A percentile compares a stretch with the other conserved stretches of the same genome.
These are phyloP conservation scores for Zosterops pallidus DNA, from an alignment of 2,113 vertebrate genomes.

Conservation along the genomic window DNA sequence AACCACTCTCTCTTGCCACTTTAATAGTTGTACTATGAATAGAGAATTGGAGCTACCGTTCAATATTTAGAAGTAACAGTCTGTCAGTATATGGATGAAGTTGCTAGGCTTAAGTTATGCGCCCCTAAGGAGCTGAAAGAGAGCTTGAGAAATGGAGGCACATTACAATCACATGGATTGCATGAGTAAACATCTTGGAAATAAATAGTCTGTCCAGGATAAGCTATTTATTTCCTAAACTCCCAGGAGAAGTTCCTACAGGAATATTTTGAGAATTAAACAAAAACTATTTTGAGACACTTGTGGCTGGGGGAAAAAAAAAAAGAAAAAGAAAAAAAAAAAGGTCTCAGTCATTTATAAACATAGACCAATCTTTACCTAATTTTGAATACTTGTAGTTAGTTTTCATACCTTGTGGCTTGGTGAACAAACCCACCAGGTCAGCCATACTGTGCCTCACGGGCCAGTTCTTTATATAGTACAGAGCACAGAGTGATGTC, in stretches of 20 bases:
- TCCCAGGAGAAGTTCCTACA: slow-evolving; percentile 27
- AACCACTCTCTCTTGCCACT: background rate
- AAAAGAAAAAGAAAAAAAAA: background rate
- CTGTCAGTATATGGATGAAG: slow-evolving; percentile 3
- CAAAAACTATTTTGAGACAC: slow-evolving; percentile 56
- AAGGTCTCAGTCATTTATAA: slow-evolving; percentile 14
- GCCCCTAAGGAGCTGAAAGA: slow-evolving; percentile 49
- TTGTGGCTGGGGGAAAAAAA: background rate
- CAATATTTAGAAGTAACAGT: slow-evolving; percentile 28
- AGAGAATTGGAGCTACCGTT: slow-evolving; percentile 17
- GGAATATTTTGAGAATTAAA: slow-evolving; percentile 57
- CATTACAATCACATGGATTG: slow-evolving; percentile 60
- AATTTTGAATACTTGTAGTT: slow-evolving; percentile 37
- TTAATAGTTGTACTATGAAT: slow-evolving; percentile 42
- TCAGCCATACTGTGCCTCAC: background rate
- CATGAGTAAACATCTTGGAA: slow-evolving; percentile 60
- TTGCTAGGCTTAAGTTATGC: slow-evolving; percentile 37
- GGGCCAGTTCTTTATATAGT: slow-evolving; percentile 18
- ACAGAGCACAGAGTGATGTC: background rate
- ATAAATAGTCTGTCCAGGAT: slow-evolving; percentile 63
- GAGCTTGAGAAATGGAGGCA: slow-evolving; percentile 59
- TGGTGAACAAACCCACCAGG: background rate
- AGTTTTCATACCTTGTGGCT: slow-evolving; percentile 37
- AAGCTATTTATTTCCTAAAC: slow-evolving; percentile 65
- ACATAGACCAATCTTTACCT: slow-evolving; percentile 43